phyloP scores from a whole-genome alignment of 2,888 invertebrate species.

The Ornithoptera alexandrae region DNA sequence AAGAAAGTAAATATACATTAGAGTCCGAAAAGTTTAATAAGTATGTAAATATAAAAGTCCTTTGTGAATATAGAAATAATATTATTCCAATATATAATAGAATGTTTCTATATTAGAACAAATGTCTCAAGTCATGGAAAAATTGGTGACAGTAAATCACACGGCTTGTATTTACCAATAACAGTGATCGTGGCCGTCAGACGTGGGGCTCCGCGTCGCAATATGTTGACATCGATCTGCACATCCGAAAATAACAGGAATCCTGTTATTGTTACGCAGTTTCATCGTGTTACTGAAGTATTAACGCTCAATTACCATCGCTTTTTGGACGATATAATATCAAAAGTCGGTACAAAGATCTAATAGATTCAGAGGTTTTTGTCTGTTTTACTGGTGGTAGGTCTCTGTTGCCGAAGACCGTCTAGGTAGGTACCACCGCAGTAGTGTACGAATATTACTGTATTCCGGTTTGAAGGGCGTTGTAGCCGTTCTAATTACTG shows the following conservation, averaged over 20 bases:
- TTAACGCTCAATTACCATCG: not conserved
- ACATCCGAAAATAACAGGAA: slow-evolving; percentile 5
- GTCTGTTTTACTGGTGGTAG: too few species aligned
- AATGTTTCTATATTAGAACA: not conserved
- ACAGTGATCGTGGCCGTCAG: slow-evolving; percentile 4
- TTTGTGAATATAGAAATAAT: not conserved
- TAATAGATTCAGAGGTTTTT: not conserved
- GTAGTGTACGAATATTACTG: too few species aligned
- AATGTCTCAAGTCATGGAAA: not conserved
- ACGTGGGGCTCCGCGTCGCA: slow-evolving; percentile 7
- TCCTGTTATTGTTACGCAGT: slow-evolving; percentile 15
- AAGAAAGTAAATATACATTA: too few species aligned
- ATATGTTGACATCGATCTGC: slow-evolving; percentile 16
- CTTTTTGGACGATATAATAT: not conserved
- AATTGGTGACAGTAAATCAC: not conserved
- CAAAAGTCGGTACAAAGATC: not conserved
- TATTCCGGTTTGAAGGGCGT: too few species aligned
- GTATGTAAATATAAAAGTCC: not conserved
- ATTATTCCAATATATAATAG: not conserved
- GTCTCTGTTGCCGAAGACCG: too few species aligned
- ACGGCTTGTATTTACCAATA: not conserved
- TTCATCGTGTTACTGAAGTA: slow-evolving; percentile 2
- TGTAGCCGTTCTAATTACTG: too few species aligned
- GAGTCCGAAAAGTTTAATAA: too few species aligned
- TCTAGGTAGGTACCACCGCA: too few species aligned